A percentile compares a stretch with the other conserved stretches of the same genome.
Evolutionary conservation across 2,797 vertebrate species (phyloP).

Genomic region (Anniella stebbinsi): DNA sequence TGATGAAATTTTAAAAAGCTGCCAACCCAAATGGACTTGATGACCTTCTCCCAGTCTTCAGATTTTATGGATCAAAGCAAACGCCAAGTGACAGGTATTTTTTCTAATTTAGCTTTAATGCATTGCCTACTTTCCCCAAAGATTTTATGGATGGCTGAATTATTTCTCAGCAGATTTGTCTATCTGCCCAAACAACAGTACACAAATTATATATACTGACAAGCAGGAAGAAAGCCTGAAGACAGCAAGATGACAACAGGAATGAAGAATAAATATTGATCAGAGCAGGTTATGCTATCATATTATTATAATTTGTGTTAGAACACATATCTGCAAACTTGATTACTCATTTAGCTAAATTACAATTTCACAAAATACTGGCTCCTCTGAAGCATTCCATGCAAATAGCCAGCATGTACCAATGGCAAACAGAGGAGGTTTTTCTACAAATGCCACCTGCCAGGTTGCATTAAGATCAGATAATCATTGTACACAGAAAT

Average conservation of each 20-base stretch:
- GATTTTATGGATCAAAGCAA: not conserved
- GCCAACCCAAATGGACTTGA: not conserved
- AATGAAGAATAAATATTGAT: not conserved
- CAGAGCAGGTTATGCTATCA: not conserved
- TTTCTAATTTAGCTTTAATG: not conserved
- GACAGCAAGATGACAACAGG: not conserved
- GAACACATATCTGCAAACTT: not conserved
- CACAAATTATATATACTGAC: not conserved
- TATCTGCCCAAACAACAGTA: not conserved
- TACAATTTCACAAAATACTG: constrained; percentile 39
- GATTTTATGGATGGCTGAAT: not conserved
- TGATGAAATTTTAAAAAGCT: not conserved
- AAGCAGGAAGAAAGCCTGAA: not conserved
- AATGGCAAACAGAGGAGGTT: constrained; percentile 38
- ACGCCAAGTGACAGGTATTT: not conserved
- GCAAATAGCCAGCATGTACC: not conserved
- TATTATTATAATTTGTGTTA: not conserved
- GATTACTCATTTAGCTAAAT: constrained; percentile 32
- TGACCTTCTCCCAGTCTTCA: not conserved
- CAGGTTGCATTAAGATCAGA: constrained; percentile 72
- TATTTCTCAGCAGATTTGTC: not conserved
- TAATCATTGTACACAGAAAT: constrained; percentile 74
- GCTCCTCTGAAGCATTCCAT: constrained; percentile 45
- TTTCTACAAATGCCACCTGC: constrained; percentile 68
- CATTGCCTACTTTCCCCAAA: not conserved